Evolutionary conservation across 2,113 vertebrate genomes (phyloP), one percentile per base, ranked within the genome.

Genomic region (Podarcis muralis): DNA sequence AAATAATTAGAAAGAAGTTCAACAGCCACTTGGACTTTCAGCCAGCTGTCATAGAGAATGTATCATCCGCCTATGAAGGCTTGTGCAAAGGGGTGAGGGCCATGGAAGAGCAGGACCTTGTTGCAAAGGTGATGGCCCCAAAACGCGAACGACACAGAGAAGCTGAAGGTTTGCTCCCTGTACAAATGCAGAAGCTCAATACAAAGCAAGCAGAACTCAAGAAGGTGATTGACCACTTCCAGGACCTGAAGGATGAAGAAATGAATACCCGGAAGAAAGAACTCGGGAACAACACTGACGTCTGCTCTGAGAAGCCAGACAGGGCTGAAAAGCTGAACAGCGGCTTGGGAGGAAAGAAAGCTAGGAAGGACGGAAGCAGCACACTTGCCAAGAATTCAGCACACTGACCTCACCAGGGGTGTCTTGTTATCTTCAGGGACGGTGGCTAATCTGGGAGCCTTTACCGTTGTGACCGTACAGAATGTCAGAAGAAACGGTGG

Each of bases 1-100:
- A 98, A 88, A 98, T 95, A 88, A 98, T 99, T 88, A 94, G 98
- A 88, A 98, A 99, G 16, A 98, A 94, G 81, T 99, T 98, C 88
- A 97, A 98, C 0, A 94, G 97, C 69, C 96, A 99, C 76, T 96
- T 98, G 0, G 98, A 99, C 12, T 99, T 99, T 90, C 97, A 98
- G 91, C 98, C 98, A 0, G 92, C 96, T 4, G 94, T 98, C 0
- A 98, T 99, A 30, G 98, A 98, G 92, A 98, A 98, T 0, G 98
- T 99, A 9, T 99, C 98, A 0, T 98, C 98, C 0, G 98, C 98
- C 84, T 99, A 98, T 18, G 98, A 99, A 89, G 98, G 98, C 1
- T 96, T 99, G 2, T 99, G 98, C 93, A 99, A 98, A 89, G 99
- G 98, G 98, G 98, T 99, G 88, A 88, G 98, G 72, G 98, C 98